Evolutionary conservation across 37 sponge, comb jelly and placozoan genomes (phyloP), one percentile per base, ranked within the genome.

Genomic region (Hormiphora californensis): DNA sequence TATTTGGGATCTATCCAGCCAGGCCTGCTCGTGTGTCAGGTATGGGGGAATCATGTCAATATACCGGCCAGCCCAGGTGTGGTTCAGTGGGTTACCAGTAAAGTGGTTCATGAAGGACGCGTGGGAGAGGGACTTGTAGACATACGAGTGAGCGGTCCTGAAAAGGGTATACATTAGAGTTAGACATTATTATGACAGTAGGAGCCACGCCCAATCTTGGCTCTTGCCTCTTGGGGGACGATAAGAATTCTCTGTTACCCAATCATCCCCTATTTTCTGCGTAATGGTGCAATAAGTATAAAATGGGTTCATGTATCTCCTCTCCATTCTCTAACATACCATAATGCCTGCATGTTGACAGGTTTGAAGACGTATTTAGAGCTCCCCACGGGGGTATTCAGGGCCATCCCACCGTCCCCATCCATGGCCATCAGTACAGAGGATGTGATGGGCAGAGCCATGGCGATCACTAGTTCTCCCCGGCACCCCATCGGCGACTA

Each of bases 51-150:
- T 0, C 22, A 22, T 73, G 21, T 43, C 81, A 22, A 46, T 73
- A 46, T 73, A 73, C n/a, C 81, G 43, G 21, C 81, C 81, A 0
- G 81, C 35, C 81, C 81, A 73, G 25, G 81, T 73, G 46, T 73
- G 81, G 46, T 73, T 43, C 28, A 43, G 40, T 46, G 21, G 40
- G 23, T 46, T 73, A 3, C 81, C 81, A 43, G 81, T 43, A 17
- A 73, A 73, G 36, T 43, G 38, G 81, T 73, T 73, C 23, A 36
- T n/a, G 40, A n/a, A 19, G 1, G 46, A 22, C 46, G 81, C 81
- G 81, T 73, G 40, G 46, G 40, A 43, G 1, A 73, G 40, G 81
- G 21, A n/a, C 8, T 22, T n/a, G 81, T 73, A 43, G 28, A 73
- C 46, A 40, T 73, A 73, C 23, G 81, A 73, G 81, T 73, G 43